Evolutionary conservation across 1,140 invertebrate species (phyloP).

Genomic region (Steinernema feltiae): DNA sequence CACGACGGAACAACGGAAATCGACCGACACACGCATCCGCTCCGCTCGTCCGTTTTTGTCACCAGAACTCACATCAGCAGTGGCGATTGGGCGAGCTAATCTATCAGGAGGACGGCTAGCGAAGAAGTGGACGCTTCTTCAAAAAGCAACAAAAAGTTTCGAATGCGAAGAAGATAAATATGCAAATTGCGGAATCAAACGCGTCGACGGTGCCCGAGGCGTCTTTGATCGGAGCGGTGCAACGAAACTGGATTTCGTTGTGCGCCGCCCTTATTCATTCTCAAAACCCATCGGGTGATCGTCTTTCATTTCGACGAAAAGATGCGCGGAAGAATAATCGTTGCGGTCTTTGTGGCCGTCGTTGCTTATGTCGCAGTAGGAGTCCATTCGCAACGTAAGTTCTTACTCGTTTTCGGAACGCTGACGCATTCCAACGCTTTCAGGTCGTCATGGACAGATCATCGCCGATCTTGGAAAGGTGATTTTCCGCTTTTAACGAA

Average conservation of each 20-base stretch:
- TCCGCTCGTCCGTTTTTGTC: no score
- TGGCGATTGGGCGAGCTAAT: no score
- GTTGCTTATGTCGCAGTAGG: conserved; percentile 18
- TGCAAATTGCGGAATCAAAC: not conserved
- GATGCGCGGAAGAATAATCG: conserved; percentile 20
- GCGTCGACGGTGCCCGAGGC: not conserved
- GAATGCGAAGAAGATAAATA: not conserved
- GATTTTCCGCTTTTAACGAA: no score
- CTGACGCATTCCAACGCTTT: not conserved
- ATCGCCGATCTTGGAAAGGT: conserved; percentile 57
- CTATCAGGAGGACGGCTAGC: not conserved
- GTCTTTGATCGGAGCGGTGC: not conserved
- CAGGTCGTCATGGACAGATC: conserved; percentile 51
- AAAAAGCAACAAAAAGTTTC: not conserved
- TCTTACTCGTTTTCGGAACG: not conserved
- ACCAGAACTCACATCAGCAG: no score
- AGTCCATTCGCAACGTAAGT: not conserved
- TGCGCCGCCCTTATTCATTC: not conserved
- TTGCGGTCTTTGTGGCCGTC: conserved; percentile 16
- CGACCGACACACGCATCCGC: no score
- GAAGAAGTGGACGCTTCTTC: not conserved
- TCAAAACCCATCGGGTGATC: not conserved
- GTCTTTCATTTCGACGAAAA: conserved; percentile 13
- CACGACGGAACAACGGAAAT: no score
- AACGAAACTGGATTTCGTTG: not conserved